phyloP scores from a whole-genome alignment of 1,140 invertebrate species.

The Vollenhovia emeryi region DNA sequence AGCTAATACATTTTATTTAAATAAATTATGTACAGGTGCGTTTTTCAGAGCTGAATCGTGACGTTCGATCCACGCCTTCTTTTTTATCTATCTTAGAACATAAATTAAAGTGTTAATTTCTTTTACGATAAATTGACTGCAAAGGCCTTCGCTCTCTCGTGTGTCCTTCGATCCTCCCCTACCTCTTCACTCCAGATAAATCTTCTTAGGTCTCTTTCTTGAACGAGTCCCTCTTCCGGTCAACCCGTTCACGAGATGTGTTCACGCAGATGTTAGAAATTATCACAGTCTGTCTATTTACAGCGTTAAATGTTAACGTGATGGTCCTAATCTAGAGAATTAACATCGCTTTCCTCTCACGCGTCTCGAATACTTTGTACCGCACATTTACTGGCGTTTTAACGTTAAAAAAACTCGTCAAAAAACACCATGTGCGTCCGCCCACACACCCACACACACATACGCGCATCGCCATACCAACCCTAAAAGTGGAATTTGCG shows the following conservation, averaged over 20 bases:
- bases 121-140: slow-evolving; percentile 84
- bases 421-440: neutral
- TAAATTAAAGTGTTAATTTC: slow-evolving; percentile 79
- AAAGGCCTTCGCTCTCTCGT: slow-evolving; percentile 81
- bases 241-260: slow-evolving; percentile 7
- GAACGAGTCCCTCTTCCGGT: neutral
- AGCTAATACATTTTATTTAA: slow-evolving; percentile 82
- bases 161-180: slow-evolving; percentile 67
- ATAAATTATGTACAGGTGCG: slow-evolving; percentile 83
- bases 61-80: slow-evolving; percentile 74
- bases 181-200: neutral
- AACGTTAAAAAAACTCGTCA: slow-evolving; percentile 5
- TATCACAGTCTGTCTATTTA: slow-evolving; percentile 86
- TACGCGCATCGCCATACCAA: neutral
- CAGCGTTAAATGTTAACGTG: slow-evolving; percentile 80
- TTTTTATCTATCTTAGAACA: slow-evolving; percentile 80
- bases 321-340: slow-evolving; percentile 66
- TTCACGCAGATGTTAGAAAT: slow-evolving; percentile 81
- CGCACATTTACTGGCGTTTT: slow-evolving; percentile 38
- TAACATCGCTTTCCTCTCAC: slow-evolving; percentile 65
- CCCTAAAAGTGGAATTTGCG: slow-evolving; percentile 52
- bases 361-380: slow-evolving; percentile 51
- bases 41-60: slow-evolving; percentile 75
- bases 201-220: neutral
- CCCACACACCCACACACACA: neutral